Evolutionary conservation across 2,797 vertebrate species (phyloP).

Genomic region (Trachurus trachurus): DNA sequence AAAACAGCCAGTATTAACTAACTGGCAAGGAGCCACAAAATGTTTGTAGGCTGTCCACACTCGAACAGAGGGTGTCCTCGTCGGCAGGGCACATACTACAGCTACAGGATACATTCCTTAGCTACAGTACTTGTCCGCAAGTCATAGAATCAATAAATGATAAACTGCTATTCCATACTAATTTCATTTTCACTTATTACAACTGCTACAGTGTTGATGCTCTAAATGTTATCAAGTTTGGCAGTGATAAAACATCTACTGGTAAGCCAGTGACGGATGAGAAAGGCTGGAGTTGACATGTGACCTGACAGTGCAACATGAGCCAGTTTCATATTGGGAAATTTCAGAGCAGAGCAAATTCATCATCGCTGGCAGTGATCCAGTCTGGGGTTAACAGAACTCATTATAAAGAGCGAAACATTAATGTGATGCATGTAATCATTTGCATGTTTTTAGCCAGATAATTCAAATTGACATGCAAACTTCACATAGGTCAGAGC

Average conservation of each 20-base stretch:
- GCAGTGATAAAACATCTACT: too few species aligned
- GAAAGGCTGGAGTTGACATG: background rate
- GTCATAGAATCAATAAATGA: too few species aligned
- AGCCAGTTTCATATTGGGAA: background rate
- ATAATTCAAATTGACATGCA: background rate
- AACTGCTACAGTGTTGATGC: too few species aligned
- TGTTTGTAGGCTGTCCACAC: too few species aligned
- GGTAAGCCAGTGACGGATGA: background rate
- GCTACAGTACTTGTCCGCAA: too few species aligned
- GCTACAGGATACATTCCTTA: too few species aligned
- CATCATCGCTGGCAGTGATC: constrained; percentile 6
- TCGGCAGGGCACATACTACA: too few species aligned
- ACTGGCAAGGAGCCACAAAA: too few species aligned
- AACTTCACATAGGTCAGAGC: background rate
- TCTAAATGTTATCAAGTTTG: background rate
- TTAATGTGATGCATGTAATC: background rate
- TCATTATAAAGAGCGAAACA: background rate
- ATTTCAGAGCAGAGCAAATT: constrained; percentile 17
- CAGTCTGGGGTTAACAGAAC: background rate
- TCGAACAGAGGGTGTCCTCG: too few species aligned
- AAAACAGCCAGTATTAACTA: too few species aligned
- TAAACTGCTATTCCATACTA: too few species aligned
- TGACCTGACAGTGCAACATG: background rate
- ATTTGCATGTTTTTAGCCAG: background rate
- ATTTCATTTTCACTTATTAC: too few species aligned